A percentile compares a stretch with the other conserved stretches of the same genome.
These are phyloP conservation scores for Hippocampus mohnikei DNA, from an alignment of 2,113 vertebrate species.

Conservation along the genomic window DNA sequence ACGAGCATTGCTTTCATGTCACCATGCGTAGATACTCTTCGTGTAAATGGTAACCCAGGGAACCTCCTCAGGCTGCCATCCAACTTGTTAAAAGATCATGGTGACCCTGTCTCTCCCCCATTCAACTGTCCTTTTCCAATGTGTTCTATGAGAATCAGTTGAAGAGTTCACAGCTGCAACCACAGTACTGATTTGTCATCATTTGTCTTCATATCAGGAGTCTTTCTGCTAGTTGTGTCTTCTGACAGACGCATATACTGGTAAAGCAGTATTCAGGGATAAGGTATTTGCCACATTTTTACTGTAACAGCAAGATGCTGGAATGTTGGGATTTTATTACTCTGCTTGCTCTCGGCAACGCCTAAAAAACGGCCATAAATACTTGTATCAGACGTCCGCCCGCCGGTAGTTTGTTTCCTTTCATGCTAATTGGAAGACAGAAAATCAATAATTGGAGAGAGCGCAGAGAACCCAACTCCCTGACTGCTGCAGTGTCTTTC, in stretches of 20 bases:
- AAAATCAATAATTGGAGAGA: conserved; percentile 5
- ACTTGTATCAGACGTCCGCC: conserved; percentile 17
- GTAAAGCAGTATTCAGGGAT: conserved; percentile 63
- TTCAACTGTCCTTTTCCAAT: conserved; percentile 25
- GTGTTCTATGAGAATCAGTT: conserved; percentile 36
- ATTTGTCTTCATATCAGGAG: conserved; percentile 26
- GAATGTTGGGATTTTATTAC: conserved; percentile 28
- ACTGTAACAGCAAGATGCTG: conserved; percentile 59
- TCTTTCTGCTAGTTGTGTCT: conserved; percentile 45
- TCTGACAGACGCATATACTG: conserved; percentile 41
- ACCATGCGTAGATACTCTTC: conserved; percentile 48
- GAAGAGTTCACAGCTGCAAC: conserved; percentile 39
- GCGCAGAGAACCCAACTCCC: conserved; percentile 11
- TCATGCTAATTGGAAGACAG: conserved; percentile 13
- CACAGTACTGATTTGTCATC: conserved; percentile 27
- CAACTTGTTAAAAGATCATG: conserved; percentile 37
- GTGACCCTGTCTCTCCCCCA: conserved; percentile 20
- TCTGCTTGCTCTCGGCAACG: conserved; percentile 19
- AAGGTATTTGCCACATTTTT: conserved; percentile 46
- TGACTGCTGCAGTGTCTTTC: conserved; percentile 29
- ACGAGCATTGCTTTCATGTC: conserved; percentile 39
- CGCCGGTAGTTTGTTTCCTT: conserved; percentile 13
- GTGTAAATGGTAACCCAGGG: conserved; percentile 56
- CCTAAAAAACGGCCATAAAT: conserved; percentile 27
- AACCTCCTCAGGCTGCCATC: conserved; percentile 39